Conservation (phyloP, 2,888 invertebrate genomes). For the Euplagia quadripunctaria region DNA sequence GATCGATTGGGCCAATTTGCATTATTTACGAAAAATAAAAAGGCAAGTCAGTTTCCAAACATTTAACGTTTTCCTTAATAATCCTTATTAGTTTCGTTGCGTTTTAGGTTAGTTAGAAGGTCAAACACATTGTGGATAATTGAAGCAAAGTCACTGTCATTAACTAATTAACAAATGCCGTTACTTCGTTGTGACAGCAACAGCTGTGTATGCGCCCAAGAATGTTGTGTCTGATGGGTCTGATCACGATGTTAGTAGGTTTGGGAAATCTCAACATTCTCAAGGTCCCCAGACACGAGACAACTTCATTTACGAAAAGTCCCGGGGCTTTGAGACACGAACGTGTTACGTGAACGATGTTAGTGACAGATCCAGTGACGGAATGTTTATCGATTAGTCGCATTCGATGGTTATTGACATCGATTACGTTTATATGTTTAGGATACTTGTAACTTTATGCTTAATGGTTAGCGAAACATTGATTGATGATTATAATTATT, state of each 20-base stretch:
- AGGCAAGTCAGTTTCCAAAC: no score
- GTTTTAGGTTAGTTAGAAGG: slow-evolving; percentile 37
- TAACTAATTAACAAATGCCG: slow-evolving; percentile 58
- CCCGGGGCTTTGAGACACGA: no score
- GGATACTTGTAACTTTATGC: background rate
- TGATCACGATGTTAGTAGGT: no score
- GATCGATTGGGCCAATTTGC: no score
- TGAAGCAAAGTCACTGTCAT: slow-evolving; percentile 65
- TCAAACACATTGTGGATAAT: slow-evolving; percentile 42
- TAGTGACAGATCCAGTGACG: background rate
- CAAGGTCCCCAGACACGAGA: no score
- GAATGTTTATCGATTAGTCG: background rate
- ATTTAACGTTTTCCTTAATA: no score
- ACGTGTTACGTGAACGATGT: background rate
- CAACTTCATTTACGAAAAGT: no score
- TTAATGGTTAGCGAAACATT: background rate
- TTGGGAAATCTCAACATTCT: no score
- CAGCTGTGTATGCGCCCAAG: slow-evolving; percentile 14
- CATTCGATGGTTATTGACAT: background rate
- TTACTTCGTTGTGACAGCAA: slow-evolving; percentile 23
- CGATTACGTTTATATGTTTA: background rate
- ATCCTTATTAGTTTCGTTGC: no score
- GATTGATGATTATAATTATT: no score
- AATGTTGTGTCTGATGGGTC: background rate
- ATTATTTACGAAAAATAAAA: no score